Percentiles rank a stretch among this genome's conserved stretches.
Evolutionary conservation across 2,797 vertebrate genomes (phyloP).

Genomic region (Distichodus sexfasciatus): DNA sequence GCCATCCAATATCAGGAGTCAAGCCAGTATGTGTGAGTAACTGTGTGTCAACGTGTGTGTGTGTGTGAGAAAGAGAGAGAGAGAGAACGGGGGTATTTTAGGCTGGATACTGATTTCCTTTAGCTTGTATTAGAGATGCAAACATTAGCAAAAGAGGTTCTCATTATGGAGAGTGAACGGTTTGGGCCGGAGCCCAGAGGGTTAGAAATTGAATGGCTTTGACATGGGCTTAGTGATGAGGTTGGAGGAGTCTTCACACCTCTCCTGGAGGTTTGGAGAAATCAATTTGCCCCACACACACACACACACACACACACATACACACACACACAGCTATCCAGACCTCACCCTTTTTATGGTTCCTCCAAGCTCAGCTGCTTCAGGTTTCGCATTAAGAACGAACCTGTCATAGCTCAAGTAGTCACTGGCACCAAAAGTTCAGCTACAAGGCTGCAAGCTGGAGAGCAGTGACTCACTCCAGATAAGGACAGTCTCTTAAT

Average conservation of each 20-base stretch:
- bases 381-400: constrained; percentile 21
- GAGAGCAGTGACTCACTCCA: constrained; percentile 36
- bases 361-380: constrained; percentile 9
- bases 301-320: constrained; percentile 13
- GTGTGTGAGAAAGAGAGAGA: no score
- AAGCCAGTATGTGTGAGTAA: no score
- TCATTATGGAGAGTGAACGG: constrained; percentile 27
- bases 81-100: no score
- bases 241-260: constrained; percentile 33
- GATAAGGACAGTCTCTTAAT: constrained; percentile 38
- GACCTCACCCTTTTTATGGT: constrained; percentile 3
- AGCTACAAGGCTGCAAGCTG: constrained; percentile 6
- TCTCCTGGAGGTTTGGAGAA: constrained; percentile 36
- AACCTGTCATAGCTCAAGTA: constrained; percentile 18
- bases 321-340: constrained; percentile 7
- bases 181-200: constrained; percentile 22
- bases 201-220: constrained; percentile 24
- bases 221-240: constrained; percentile 25
- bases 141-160: constrained; percentile 3
- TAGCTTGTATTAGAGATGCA: neutral
- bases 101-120: neutral
- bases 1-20: no score
- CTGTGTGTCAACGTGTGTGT: neutral
- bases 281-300: constrained; percentile 16
- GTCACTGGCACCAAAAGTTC: neutral